Percentiles rank a stretch among this genome's conserved stretches.
These are phyloP conservation scores for Xylocampa areola DNA, from an alignment of 2,888 invertebrate species.

Conservation along the genomic window DNA sequence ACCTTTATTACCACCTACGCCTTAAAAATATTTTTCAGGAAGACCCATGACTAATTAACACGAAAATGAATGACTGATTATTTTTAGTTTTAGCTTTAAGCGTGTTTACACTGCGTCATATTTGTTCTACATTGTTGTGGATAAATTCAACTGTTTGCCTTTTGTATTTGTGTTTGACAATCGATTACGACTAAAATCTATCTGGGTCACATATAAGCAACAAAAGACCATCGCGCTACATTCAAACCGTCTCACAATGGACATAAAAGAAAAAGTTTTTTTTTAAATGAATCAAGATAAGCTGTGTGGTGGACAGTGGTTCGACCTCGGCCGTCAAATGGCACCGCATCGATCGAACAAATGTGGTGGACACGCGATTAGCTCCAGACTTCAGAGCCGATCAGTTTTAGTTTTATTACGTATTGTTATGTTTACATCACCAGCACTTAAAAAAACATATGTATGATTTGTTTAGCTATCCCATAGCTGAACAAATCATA, in stretches of 20 bases:
- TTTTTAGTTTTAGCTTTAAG: conserved; percentile 57
- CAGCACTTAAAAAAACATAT: neutral
- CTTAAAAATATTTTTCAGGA: conserved; percentile 43
- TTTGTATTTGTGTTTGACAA: conserved; percentile 71
- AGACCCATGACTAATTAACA: conserved; percentile 66
- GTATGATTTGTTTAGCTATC: neutral
- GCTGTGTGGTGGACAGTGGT: conserved; percentile 83
- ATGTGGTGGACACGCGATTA: conserved; percentile 76
- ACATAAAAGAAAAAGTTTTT: conserved; percentile 72
- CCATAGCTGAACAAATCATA: neutral
- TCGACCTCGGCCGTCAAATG: conserved; percentile 89
- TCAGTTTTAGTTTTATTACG: conserved; percentile 37
- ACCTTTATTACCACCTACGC: conserved; percentile 67
- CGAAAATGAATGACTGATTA: conserved; percentile 59
- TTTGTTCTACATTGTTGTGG: conserved; percentile 66
- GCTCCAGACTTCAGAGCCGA: conserved; percentile 44
- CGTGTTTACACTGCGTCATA: conserved; percentile 58
- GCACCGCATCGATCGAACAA: conserved; percentile 81
- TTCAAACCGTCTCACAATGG: conserved; percentile 79
- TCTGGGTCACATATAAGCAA: conserved; percentile 82
- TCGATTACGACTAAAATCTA: conserved; percentile 80
- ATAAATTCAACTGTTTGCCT: conserved; percentile 68
- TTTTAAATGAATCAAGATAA: conserved; percentile 89
- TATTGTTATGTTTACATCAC: conserved; percentile 1
- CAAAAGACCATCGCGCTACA: conserved; percentile 77